Evolutionary conservation across 2,888 invertebrate genomes (phyloP), one percentile per base, ranked within the genome.

Genomic region (Drosophila kambysellisi): DNA sequence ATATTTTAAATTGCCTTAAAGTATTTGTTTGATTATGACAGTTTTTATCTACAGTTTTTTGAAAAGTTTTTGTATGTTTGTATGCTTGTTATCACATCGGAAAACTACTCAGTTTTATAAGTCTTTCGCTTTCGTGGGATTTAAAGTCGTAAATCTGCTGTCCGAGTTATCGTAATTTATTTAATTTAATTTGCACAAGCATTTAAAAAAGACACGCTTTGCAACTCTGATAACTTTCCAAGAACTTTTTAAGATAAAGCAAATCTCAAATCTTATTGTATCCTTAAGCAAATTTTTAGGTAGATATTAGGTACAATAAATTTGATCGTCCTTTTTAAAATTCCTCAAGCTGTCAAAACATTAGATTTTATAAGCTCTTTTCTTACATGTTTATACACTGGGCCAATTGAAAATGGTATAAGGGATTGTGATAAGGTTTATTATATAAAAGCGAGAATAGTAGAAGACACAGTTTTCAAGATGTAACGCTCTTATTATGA

Each of bases 21-120:
- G 12, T 64, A 62, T 43, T 61, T 43, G 32, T 63, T 78, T 37
- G 39, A 25, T 53, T 72, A 57, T 53, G 48, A 33, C 41, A 63
- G 7, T 46, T 51, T 46, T 51, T 54, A 65, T 51, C 50, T 41
- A 35, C 11, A 5, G 11, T 11, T 29, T 30, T 32, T 11, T 63
- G 12, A 41, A 74, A 79, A 74, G 67, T 57, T 60, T 54, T 3
- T 32, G 32, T 20, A 5, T 30, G 5, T 56, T 5, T 53, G 15
- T 37, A 9, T 32, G 12, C 1, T 7, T 37, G 25, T 54, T 54
- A 54, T 29, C 25, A 7, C 3, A 2, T 46, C 6, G 25, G 4
- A 46, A 25, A 25, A 15, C 46, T 46, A 25, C 11, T 35, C 6
- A 3, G 4, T 58, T 67, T 37, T 8, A 7, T 15, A 46, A 46